Evolutionary conservation across 2,797 vertebrate species (phyloP), one percentile per base, ranked within the genome.

Genomic region (Danio kyathit): DNA sequence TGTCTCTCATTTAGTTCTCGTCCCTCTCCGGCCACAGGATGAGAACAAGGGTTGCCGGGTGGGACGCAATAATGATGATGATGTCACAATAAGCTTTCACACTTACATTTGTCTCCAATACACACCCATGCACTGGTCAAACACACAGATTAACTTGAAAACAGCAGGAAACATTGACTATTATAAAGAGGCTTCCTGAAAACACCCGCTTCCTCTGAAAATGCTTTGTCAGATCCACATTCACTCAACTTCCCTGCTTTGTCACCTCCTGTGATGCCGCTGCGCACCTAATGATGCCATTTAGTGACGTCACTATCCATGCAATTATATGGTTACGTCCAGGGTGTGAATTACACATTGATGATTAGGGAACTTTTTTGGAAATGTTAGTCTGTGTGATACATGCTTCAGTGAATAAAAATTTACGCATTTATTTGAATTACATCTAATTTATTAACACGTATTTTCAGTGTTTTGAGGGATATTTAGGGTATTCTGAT

Each of bases 141-240:
- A 59, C 46, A 64, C 66, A 41, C 63, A 44, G 46, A 38, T 29
- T 57, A 75, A 12, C 44, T 40, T 48, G 48, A 60, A 83, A 85
- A 88, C 38, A 52, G 40, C 67, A 83, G 80, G 81, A 85, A 76
- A 73, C 51, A 83, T 76, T 8, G 60, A 69, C 60, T 61, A 8
- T 84, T 86, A 79, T 41, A 17, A 81, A 73, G 85, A 16, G 1
- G 9, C 64, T 84, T 86, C 73, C 79, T 13, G 48, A 89, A 85
- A 87, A 43, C 84, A 83, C 60, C 79, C 81, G 72, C 57, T 82
- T 74, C 72, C 73, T 65, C 71, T 29, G 63, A 38, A 61, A 52
- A 52, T 54, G 43, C 83, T 59, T 13, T 54, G 82, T 78, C 85
- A 88, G 84, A 88, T 82, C 89, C 87, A 88, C 84, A 77, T 82